Base-by-base conservation (phyloP, 1,140 invertebrate species). In the Bombus sibiricus region DNA sequence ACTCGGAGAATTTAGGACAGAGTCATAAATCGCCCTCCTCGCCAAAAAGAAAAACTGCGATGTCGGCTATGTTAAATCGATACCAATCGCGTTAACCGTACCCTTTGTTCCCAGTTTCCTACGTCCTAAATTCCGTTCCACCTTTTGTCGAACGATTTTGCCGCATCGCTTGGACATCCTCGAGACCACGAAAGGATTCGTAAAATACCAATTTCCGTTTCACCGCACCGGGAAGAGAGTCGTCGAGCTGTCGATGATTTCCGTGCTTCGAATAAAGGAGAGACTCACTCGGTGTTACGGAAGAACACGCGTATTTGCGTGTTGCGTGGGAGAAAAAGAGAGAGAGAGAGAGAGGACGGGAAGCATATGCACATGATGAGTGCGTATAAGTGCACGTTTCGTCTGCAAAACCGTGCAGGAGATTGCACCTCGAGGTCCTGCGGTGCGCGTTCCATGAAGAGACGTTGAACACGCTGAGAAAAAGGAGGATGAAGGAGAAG, bases 201-300 rank as follows among this genome's bases (percentile, higher is more conserved):
- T 37, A 92, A 91, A 92, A 93, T 91, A 83, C 81, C 91, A 85
- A 92, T 93, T 93, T 92, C 89, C 92, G 89, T 88, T 86, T 88
- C 89, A 89, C 92, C 91, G 88, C 88, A 92, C 90, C 89, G 88
- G 90, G 91, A 92, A 92, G 89, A 82, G 79, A 81, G 39, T 74
- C 64, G 32, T 83, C 71, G 86, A 78, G 76, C 85, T 32, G 71
- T 43, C 83, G 85, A 85, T 91, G 91, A 92, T 92, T 93, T 91
- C 86, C 86, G 83, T 90, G 85, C 72, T 74, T 69, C 66, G 64
- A 68, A 71, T 78, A 34, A 74, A 59, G 59, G 69, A 64, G 76
- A 75, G 85, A 71, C 4, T n/a, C 32, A 0, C 6, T 66, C 68
- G 77, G 39, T 59, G 41, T 80, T 74, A 62, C 68, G 79, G 34